phyloP scores from a whole-genome alignment of 2,888 invertebrate genomes.

The Orthosia incerta region DNA sequence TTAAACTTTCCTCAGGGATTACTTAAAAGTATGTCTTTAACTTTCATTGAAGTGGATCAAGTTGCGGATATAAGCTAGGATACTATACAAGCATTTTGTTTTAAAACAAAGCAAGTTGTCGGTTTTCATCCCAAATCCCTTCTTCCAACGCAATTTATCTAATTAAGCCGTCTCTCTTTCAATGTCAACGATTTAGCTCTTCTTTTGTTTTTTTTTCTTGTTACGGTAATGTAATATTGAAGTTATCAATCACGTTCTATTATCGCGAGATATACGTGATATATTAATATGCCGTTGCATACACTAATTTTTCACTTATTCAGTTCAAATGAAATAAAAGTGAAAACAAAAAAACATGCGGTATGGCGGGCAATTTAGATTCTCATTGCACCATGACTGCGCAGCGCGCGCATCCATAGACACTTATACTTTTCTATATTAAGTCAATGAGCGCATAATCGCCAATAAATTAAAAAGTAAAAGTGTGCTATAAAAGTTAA shows the following conservation, averaged over 20 bases:
- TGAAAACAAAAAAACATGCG: too few species aligned
- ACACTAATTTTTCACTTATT: too few species aligned
- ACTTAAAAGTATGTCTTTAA: constrained; percentile 5
- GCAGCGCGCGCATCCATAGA: too few species aligned
- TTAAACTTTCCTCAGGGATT: constrained; percentile 6
- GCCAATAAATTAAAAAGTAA: too few species aligned
- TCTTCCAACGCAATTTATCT: background rate
- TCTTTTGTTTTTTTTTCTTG: background rate
- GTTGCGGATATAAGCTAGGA: background rate
- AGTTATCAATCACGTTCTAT: background rate
- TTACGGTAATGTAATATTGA: background rate
- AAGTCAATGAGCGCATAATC: too few species aligned
- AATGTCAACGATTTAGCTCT: constrained; percentile 1
- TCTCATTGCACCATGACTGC: too few species aligned
- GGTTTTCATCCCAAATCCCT: constrained; percentile 4
- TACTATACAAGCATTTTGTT: constrained; percentile 9
- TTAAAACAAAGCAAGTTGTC: constrained; percentile 17
- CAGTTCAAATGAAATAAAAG: too few species aligned
- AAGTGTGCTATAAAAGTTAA: too few species aligned
- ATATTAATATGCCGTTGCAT: too few species aligned
- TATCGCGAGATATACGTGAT: too few species aligned
- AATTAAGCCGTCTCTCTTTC: constrained; percentile 5
- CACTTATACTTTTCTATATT: too few species aligned
- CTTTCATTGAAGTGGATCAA: constrained; percentile 19
- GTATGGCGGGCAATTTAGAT: too few species aligned